phyloP scores from a whole-genome alignment of 1,140 invertebrate species.

The Episyrphus balteatus region DNA sequence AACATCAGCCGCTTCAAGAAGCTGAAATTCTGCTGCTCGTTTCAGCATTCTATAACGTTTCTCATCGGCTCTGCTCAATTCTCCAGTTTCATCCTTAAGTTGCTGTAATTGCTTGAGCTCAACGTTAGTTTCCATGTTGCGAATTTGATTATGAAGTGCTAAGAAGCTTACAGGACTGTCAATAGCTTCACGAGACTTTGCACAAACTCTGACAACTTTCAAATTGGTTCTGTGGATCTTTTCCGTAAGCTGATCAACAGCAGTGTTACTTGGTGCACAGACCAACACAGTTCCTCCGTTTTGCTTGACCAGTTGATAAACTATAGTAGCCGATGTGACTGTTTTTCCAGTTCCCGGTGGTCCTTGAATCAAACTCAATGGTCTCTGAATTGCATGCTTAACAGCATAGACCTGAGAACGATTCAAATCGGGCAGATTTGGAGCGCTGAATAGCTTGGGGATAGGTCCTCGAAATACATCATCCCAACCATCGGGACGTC shows the following conservation, averaged over 20 bases:
- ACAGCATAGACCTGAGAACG: slow-evolving; percentile 98
- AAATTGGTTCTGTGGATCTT: slow-evolving; percentile 97
- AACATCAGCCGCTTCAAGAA: slow-evolving; percentile 93
- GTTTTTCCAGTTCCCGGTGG: slow-evolving; percentile 91
- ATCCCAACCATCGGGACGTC: slow-evolving; percentile 74
- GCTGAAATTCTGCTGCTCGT: slow-evolving; percentile 80
- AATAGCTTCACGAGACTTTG: slow-evolving; percentile 95
- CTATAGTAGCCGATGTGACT: slow-evolving; percentile 97
- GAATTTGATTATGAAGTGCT: slow-evolving; percentile 94
- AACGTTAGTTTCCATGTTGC: slow-evolving; percentile 80
- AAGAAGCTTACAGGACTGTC: slow-evolving; percentile 96
- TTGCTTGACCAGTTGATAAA: slow-evolving; percentile 95
- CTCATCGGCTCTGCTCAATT: slow-evolving; percentile 87
- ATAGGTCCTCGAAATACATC: slow-evolving; percentile 77
- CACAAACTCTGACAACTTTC: slow-evolving; percentile 93
- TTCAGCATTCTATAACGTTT: slow-evolving; percentile 88
- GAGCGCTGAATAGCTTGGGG: slow-evolving; percentile 94
- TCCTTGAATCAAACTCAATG: slow-evolving; percentile 92
- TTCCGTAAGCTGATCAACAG: slow-evolving; percentile 97
- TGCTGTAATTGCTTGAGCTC: slow-evolving; percentile 94
- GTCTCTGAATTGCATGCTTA: slow-evolving; percentile 94
- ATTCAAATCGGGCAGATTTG: slow-evolving; percentile 94
- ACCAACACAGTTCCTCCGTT: slow-evolving; percentile 90
- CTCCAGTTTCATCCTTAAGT: slow-evolving; percentile 94
- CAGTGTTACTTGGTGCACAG: slow-evolving; percentile 97